A percentile compares a stretch with the other conserved stretches of the same genome.
These are phyloP conservation scores for Pelobates cultripes DNA, from an alignment of 2,797 vertebrate genomes.

Conservation along the genomic window DNA sequence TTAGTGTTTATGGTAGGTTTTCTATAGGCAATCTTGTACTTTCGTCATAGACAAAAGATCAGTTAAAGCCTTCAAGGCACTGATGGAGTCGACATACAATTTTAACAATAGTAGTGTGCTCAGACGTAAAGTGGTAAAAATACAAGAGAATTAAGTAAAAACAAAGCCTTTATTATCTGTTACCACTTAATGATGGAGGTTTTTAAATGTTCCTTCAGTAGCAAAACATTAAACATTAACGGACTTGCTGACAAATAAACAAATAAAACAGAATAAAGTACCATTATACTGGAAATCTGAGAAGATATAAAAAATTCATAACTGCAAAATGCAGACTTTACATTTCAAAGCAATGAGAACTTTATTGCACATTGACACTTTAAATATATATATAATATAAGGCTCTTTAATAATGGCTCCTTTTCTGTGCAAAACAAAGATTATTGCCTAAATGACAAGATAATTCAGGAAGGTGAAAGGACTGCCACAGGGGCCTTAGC, in stretches of 20 bases:
- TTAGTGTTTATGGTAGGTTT: neutral
- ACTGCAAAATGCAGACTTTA: neutral
- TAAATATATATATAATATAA: neutral
- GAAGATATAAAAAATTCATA: conserved; percentile 16
- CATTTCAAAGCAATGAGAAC: conserved; percentile 23
- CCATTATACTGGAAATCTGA: neutral
- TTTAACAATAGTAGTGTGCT: neutral
- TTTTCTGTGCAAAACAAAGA: conserved; percentile 25
- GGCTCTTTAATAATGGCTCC: neutral
- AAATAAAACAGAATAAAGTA: neutral
- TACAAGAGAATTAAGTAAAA: conserved; percentile 2
- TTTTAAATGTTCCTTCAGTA: conserved; percentile 10
- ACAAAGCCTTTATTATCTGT: neutral
- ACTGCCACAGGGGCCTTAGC: conserved; percentile 11
- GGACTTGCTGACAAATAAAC: conserved; percentile 10
- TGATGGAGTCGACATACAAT: neutral
- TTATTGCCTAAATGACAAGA: conserved; percentile 6
- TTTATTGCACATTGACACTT: conserved; percentile 6
- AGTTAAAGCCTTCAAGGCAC: neutral
- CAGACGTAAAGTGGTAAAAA: neutral
- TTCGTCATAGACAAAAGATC: neutral
- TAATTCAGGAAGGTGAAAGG: conserved; percentile 16
- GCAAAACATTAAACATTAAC: conserved; percentile 5
- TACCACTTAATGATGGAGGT: neutral
- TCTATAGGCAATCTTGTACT: neutral